Evolutionary conservation across 2,113 vertebrate genomes (phyloP), one percentile per base, ranked within the genome.

Genomic region (Xenopus borealis): DNA sequence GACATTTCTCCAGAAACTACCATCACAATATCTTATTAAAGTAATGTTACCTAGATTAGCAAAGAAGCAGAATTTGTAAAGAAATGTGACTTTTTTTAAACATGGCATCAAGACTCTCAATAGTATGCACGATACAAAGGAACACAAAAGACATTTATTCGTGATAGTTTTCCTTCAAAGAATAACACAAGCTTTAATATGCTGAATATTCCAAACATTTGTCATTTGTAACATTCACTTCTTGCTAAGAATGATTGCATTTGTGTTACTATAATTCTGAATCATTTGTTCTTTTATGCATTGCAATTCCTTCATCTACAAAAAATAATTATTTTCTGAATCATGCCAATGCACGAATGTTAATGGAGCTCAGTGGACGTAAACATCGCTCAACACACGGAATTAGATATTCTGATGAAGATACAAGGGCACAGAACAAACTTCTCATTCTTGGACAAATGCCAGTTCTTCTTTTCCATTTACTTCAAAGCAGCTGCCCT

Each of bases 401-500:
- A 62, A 75, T 75, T 20, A 75, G 73, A 53, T 69, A 75, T 75
- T 69, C 57, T 50, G 66, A 75, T 75, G 73, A 75, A 75, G 73
- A 69, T 75, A 69, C 58, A 47, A 75, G 73, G 65, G n/a, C 58
- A 62, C 44, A 50, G 73, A 68, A 69, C 73, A 63, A 69, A 69
- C 64, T 75, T 62, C 55, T 69, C 27, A 53, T 44, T 75, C 46
- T 47, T 75, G 73, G 73, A 69, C 27, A 30, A 13, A 1, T 62
- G 68, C 73, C 73, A 75, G 58, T 30, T 69, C 53, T 46, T 62
- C 57, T 75, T 69, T 69, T 27, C 58, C 50, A 69, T 75, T 75
- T 75, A 63, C 73, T 75, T 69, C 66, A 59, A 75, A 63, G 46
- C 73, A 75, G 73, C 66, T 75, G 73, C 73, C 73, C 73, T 75